Evolutionary conservation across 2,888 invertebrate species (phyloP), one percentile per base, ranked within the genome.

Genomic region (Drosophila neonasuta): DNA sequence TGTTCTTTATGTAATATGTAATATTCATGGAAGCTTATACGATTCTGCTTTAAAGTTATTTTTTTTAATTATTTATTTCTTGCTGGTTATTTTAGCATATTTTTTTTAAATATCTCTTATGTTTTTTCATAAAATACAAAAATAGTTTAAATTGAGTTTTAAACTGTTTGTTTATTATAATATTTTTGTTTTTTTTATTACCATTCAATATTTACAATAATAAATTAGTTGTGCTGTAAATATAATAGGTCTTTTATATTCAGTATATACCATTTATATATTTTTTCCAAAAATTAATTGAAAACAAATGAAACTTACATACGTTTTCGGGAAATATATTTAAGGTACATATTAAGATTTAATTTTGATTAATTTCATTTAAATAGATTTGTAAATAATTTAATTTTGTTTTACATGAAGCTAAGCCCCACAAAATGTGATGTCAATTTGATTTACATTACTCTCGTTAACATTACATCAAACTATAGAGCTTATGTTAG

Each of bases 201-300:
- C 60, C 79, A 58, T 78, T 74, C 79, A 79, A 51, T 80, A 80
- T 80, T 84, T 80, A 80, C 86, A 80, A 81, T 86, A 86, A 65
- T 75, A 68, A 74, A 62, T 69, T 77, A 73, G 64, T 73, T 76
- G 76, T 75, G 80, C 70, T 76, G 79, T 63, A 68, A 68, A 65
- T 62, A 46, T 55, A 50, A 39, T 54, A 10, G 44, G 15, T 55
- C 13, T 55, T 29, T 45, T 48, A 34, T 71, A 51, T 29, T 39
- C 51, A 54, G 60, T 57, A 57, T 63, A 66, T 64, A 60, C 50
- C 34, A 36, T 55, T 45, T 42, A 30, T 60, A 24, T 54, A 71
- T 29, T 64, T 56, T 45, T 51, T 41, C 68, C 51, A 17, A 58
- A 57, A 66, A 79, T 69, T 3, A 71, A 49, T 63, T 51, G 63